These are phyloP conservation scores for Amblyopsis hoosieri DNA, from an alignment of 2,797 vertebrate species.

Conservation along the genomic window DNA sequence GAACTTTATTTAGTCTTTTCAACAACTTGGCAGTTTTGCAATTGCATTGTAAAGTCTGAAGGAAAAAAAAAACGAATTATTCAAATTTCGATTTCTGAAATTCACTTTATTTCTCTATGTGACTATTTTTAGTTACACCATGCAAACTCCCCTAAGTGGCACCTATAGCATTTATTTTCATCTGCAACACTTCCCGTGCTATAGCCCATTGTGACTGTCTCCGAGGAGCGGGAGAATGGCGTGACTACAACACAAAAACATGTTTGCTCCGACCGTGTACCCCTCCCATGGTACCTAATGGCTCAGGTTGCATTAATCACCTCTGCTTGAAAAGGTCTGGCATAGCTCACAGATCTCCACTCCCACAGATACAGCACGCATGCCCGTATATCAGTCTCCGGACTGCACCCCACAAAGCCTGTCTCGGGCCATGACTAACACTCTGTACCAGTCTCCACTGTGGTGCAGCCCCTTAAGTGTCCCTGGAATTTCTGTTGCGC, in stretches of 20 bases:
- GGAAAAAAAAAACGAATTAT: too few species aligned
- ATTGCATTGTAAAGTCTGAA: too few species aligned
- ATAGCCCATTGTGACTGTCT: constrained; percentile 35
- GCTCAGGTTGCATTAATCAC: constrained; percentile 69
- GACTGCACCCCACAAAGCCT: constrained; percentile 51
- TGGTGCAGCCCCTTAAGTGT: constrained; percentile 43
- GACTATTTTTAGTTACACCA: not conserved
- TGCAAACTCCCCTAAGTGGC: too few species aligned
- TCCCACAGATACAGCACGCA: constrained; percentile 49
- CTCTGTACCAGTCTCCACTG: constrained; percentile 67
- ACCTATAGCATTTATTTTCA: too few species aligned
- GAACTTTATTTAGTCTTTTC: too few species aligned
- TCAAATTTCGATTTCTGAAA: not conserved
- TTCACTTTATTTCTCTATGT: too few species aligned
- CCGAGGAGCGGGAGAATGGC: constrained; percentile 59
- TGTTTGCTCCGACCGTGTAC: constrained; percentile 56
- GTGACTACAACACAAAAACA: constrained; percentile 41
- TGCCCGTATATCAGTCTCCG: constrained; percentile 62
- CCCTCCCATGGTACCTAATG: constrained; percentile 52
- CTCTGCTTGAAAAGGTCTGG: constrained; percentile 70
- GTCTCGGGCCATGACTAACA: constrained; percentile 62
- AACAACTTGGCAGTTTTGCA: too few species aligned
- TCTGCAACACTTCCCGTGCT: constrained; percentile 44
- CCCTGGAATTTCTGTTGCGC: constrained; percentile 39
- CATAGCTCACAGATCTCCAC: constrained; percentile 51